These are phyloP conservation scores for Monochamus saltuarius DNA, from an alignment of 1,140 invertebrate genomes.

Conservation along the genomic window DNA sequence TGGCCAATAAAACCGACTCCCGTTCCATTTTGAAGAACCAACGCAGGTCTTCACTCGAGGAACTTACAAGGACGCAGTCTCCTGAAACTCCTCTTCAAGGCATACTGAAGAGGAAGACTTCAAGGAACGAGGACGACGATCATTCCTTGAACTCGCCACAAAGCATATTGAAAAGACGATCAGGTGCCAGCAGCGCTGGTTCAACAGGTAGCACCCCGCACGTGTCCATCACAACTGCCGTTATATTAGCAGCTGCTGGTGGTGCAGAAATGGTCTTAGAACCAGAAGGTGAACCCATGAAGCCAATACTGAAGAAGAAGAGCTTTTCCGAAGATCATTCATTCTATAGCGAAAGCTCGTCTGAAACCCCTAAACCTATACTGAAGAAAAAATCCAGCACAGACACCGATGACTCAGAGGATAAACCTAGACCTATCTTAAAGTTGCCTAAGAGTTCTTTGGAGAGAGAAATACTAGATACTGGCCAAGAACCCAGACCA, in stretches of 20 bases:
- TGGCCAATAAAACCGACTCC: slow-evolving; percentile 59
- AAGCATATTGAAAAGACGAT: slow-evolving; percentile 74
- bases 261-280: slow-evolving; percentile 60
- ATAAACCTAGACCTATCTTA: slow-evolving; percentile 74
- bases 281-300: slow-evolving; percentile 59
- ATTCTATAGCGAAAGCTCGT: slow-evolving; percentile 35
- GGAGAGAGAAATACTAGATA: slow-evolving; percentile 27
- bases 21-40: slow-evolving; percentile 70
- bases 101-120: slow-evolving; percentile 69
- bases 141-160: slow-evolving; percentile 64
- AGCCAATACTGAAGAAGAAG: slow-evolving; percentile 81
- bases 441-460: slow-evolving; percentile 65
- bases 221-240: slow-evolving; percentile 69
- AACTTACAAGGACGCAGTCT: slow-evolving; percentile 60
- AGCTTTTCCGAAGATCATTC: slow-evolving; percentile 62
- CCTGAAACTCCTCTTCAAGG: slow-evolving; percentile 61
- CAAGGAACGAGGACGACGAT: slow-evolving; percentile 59
- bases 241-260: slow-evolving; percentile 65
- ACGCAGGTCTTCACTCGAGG: slow-evolving; percentile 68
- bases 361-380: slow-evolving; percentile 69
- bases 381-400: slow-evolving; percentile 81
- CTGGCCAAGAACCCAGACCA: slow-evolving; percentile 19
- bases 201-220: slow-evolving; percentile 61
- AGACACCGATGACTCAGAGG: slow-evolving; percentile 74
- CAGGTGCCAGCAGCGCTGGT: slow-evolving; percentile 58